Percentiles rank a stretch among this genome's conserved stretches.
Evolutionary conservation across 2,888 invertebrate species (phyloP).

Genomic region (Nezara viridula): DNA sequence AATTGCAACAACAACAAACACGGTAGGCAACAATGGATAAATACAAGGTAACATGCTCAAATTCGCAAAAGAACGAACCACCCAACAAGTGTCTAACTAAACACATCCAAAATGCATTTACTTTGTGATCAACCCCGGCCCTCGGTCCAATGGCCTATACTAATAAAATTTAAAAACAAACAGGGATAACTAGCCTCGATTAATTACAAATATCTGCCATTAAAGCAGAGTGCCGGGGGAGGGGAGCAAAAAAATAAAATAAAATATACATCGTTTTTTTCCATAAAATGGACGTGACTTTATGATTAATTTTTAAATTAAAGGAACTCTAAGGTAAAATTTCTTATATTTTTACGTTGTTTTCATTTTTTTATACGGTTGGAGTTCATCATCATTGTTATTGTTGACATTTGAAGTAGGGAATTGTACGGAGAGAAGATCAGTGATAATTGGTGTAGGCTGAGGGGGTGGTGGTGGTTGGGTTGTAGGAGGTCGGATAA

Average conservation of each 20-base stretch:
- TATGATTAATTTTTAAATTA: conserved; percentile 58
- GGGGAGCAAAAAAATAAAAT: conserved; percentile 18
- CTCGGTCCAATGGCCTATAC: conserved; percentile 58
- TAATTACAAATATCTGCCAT: conserved; percentile 54
- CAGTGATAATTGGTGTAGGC: conserved; percentile 68
- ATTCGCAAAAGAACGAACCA: conserved; percentile 65
- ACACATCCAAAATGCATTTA: conserved; percentile 65
- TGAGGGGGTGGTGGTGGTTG: conserved; percentile 67
- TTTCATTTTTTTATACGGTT: conserved; percentile 93
- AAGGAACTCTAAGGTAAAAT: conserved; percentile 63
- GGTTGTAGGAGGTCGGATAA: conserved; percentile 64
- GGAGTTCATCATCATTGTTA: conserved; percentile 75
- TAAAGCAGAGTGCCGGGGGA: conserved; percentile 59
- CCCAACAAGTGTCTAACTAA: conserved; percentile 64
- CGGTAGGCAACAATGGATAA: conserved; percentile 58
- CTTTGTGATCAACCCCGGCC: conserved; percentile 57
- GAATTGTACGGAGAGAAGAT: conserved; percentile 69
- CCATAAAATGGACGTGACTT: conserved; percentile 59
- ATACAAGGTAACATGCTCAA: conserved; percentile 63
- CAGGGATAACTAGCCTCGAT: conserved; percentile 53
- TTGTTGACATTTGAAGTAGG: conserved; percentile 68
- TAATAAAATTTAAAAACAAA: conserved; percentile 55
- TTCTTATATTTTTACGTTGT: conserved; percentile 76
- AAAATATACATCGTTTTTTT: conserved; percentile 58
- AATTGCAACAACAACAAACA: conserved; percentile 63